Conservation (phyloP, 2,113 vertebrate species). For the Thunnus maccoyii region DNA sequence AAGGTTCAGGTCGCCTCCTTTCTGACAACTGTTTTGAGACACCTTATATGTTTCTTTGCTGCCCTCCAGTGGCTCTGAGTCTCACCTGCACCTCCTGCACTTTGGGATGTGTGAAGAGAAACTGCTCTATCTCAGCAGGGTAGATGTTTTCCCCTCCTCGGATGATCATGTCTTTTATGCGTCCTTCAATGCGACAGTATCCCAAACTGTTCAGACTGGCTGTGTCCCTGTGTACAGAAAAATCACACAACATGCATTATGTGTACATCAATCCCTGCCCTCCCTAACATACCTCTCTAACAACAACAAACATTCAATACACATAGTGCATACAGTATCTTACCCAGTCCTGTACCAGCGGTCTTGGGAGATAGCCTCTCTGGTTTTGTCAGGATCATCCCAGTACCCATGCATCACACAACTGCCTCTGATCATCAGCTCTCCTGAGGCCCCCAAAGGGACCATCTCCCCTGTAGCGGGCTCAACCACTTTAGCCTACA, state of each 20-base stretch:
- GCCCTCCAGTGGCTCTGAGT: conserved; percentile 38
- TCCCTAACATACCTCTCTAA: neutral
- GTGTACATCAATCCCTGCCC: neutral
- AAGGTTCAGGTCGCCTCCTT: neutral
- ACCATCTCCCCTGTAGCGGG: conserved; percentile 74
- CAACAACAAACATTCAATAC: neutral
- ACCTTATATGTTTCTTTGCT: conserved; percentile 10
- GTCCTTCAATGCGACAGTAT: conserved; percentile 94
- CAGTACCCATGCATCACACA: conserved; percentile 96
- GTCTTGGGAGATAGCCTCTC: conserved; percentile 83
- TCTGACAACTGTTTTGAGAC: neutral
- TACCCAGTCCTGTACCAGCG: conserved; percentile 97
- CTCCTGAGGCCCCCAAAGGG: conserved; percentile 87
- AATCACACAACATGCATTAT: neutral
- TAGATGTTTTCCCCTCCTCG: conserved; percentile 97
- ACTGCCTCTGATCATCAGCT: conserved; percentile 92
- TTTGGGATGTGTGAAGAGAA: conserved; percentile 91
- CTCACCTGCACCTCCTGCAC: conserved; percentile 93
- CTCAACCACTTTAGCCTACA: conserved; percentile 92
- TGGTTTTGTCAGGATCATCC: conserved; percentile 88
- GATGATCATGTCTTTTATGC: conserved; percentile 95
- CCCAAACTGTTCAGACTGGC: conserved; percentile 88
- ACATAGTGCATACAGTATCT: conserved; percentile 52
- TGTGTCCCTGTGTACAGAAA: conserved; percentile 86
- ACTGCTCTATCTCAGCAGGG: conserved; percentile 92